phyloP scores from a whole-genome alignment of 2,888 invertebrate genomes.

The Oscheius sp. region DNA sequence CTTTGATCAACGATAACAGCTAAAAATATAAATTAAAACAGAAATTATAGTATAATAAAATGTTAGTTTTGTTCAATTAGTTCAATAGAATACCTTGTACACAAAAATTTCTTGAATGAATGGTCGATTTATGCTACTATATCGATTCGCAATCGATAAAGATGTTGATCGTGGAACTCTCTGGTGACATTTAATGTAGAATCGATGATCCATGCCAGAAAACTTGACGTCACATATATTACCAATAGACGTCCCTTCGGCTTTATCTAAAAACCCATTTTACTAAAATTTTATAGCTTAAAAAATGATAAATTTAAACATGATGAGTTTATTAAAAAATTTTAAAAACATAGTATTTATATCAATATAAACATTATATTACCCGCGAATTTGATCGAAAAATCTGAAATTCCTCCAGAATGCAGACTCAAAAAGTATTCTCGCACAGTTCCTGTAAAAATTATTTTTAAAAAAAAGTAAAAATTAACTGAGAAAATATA shows the following conservation, averaged over 20 bases:
- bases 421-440: slow-evolving; percentile 34
- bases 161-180: slow-evolving; percentile 30
- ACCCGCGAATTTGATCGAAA: slow-evolving; percentile 32
- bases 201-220: slow-evolving; percentile 31
- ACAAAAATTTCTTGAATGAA: slow-evolving; percentile 29
- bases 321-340: slow-evolving; percentile 34
- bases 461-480: not conserved
- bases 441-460: slow-evolving; percentile 30
- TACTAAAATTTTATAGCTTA: slow-evolving; percentile 35
- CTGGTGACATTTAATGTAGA: slow-evolving; percentile 31
- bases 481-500: too few relatives aligned
- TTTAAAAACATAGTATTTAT: slow-evolving; percentile 28
- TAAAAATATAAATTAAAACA: slow-evolving; percentile 29
- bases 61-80: slow-evolving; percentile 33
- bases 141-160: slow-evolving; percentile 29
- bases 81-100: slow-evolving; percentile 35
- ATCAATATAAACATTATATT: slow-evolving; percentile 36
- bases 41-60: slow-evolving; percentile 15
- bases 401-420: slow-evolving; percentile 32
- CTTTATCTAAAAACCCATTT: slow-evolving; percentile 36
- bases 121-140: slow-evolving; percentile 29
- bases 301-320: slow-evolving; percentile 30
- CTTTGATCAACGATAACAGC: slow-evolving; percentile 32
- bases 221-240: slow-evolving; percentile 31
- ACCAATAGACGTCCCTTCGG: slow-evolving; percentile 34